Evolutionary conservation across 2,888 invertebrate genomes (phyloP).

Genomic region (Sthenelais limicola): DNA sequence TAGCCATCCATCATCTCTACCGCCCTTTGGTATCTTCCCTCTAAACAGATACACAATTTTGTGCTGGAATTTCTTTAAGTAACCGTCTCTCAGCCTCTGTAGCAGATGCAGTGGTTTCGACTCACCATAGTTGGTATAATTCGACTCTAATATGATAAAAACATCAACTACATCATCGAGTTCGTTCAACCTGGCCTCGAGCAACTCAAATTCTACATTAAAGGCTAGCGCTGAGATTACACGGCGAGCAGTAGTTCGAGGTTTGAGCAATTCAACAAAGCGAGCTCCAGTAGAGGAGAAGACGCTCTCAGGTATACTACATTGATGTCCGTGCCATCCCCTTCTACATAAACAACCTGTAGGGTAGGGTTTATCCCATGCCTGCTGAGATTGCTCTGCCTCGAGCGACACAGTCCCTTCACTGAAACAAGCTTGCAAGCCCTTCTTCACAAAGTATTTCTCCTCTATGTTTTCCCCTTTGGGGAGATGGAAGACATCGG

Average conservation of each 20-base stretch:
- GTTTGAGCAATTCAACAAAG: constrained; percentile 42
- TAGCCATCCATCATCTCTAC: constrained; percentile 56
- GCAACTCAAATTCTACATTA: constrained; percentile 49
- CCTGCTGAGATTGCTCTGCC: no score
- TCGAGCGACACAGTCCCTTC: constrained; percentile 11
- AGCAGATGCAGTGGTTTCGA: constrained; percentile 70
- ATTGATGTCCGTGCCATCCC: constrained; percentile 47
- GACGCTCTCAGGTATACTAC: constrained; percentile 48
- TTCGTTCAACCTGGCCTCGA: constrained; percentile 76
- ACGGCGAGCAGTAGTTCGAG: constrained; percentile 42
- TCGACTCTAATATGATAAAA: constrained; percentile 76
- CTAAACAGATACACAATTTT: constrained; percentile 75
- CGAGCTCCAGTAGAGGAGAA: constrained; percentile 32
- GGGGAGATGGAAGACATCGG: constrained; percentile 15
- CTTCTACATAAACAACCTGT: constrained; percentile 42
- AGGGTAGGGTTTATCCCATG: neutral
- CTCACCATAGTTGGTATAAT: constrained; percentile 64
- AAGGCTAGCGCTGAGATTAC: constrained; percentile 51
- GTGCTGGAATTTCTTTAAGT: constrained; percentile 73
- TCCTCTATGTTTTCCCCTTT: neutral
- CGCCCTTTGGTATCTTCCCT: constrained; percentile 57
- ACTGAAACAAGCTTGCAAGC: neutral
- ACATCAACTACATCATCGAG: constrained; percentile 78
- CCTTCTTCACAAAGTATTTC: constrained; percentile 1
- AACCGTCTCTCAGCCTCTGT: constrained; percentile 74